Base-by-base conservation (phyloP, 2,113 vertebrate genomes). In the Rhombomys opimus region DNA sequence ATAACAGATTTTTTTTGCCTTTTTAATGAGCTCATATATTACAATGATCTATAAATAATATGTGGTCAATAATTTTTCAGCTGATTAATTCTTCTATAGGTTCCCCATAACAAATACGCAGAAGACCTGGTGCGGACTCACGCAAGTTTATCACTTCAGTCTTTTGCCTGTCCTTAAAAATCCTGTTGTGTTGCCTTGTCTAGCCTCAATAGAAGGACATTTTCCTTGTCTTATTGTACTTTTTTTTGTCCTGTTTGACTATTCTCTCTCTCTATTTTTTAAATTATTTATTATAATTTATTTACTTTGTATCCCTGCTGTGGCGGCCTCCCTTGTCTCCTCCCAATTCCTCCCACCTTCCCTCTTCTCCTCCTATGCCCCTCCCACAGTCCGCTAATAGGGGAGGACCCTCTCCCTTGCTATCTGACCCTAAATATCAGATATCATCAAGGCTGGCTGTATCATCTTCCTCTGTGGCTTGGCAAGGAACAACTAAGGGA, bases 141-240 rank as follows among this genome's bases (percentile, higher is more conserved):
- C 17, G 6, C 25, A 30, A 25, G 13, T 30, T 68, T 68, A 30
- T 32, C 41, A 52, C 14, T 77, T 77, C 25, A 52, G 14, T 17
- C 25, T 77, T 77, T 50, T 8, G 14, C 13, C 14, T 30, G 25
- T 27, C 15, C 41, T 76, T 76, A 6, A 76, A 0, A 77, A 25
- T 50, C 3, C 2, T 50, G 1, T 77, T 25, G 38, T 22, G 6
- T 50, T 30, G 46, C 27, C 46, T 50, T 7, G 0, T 30, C 5
- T 2, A 50, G 25, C 6, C 14, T 77, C 1, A 1, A 30, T 15
- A 50, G 5, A 13, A 30, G 41, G 25, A 7, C 1, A 46, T 27
- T 77, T 15, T 14, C 14, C 15, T 17, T 52, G 13, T 77, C 46
- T 50, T 50, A 50, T 7, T 52, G 6, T 17, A 50, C 17, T 25